phyloP scores from a whole-genome alignment of 1,140 invertebrate genomes.

The Ectropis grisescens region DNA sequence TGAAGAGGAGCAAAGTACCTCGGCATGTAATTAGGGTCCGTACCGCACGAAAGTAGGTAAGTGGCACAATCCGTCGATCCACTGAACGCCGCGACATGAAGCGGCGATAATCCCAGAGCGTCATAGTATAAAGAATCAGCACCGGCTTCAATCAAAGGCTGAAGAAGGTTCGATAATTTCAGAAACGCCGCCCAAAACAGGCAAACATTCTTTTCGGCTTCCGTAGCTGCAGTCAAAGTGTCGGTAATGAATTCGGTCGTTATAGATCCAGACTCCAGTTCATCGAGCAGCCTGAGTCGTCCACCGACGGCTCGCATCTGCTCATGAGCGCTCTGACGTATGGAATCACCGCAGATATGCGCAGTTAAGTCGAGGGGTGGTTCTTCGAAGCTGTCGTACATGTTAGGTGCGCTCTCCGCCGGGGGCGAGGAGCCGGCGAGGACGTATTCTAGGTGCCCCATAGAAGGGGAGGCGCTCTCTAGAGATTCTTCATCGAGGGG shows the following conservation, averaged over 20 bases:
- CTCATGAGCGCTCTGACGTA: slow-evolving; percentile 78
- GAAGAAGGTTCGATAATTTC: slow-evolving; percentile 75
- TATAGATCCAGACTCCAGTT: slow-evolving; percentile 76
- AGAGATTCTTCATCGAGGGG: slow-evolving; percentile 71
- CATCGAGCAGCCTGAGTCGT: slow-evolving; percentile 76
- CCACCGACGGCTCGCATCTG: slow-evolving; percentile 78
- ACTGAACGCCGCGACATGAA: slow-evolving; percentile 84
- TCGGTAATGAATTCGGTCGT: slow-evolving; percentile 68
- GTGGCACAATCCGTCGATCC: slow-evolving; percentile 79
- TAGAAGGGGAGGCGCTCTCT: slow-evolving; percentile 75
- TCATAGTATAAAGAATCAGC: slow-evolving; percentile 79
- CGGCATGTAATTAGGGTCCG: slow-evolving; percentile 76
- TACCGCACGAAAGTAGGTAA: slow-evolving; percentile 77
- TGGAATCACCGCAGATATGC: slow-evolving; percentile 80
- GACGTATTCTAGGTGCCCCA: slow-evolving; percentile 78
- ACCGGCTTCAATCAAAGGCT: slow-evolving; percentile 72
- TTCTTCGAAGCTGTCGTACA: slow-evolving; percentile 82
- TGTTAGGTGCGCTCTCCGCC: slow-evolving; percentile 79
- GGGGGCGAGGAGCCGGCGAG: slow-evolving; percentile 80
- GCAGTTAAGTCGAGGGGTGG: slow-evolving; percentile 78
- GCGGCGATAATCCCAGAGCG: slow-evolving; percentile 76
- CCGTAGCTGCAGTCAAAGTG: slow-evolving; percentile 70
- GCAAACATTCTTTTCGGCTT: slow-evolving; percentile 76
- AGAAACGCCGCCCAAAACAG: slow-evolving; percentile 80
- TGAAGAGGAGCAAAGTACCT: slow-evolving; percentile 83